Conservation (phyloP, 2,888 invertebrate species). For the Athripsodes cinereus region DNA sequence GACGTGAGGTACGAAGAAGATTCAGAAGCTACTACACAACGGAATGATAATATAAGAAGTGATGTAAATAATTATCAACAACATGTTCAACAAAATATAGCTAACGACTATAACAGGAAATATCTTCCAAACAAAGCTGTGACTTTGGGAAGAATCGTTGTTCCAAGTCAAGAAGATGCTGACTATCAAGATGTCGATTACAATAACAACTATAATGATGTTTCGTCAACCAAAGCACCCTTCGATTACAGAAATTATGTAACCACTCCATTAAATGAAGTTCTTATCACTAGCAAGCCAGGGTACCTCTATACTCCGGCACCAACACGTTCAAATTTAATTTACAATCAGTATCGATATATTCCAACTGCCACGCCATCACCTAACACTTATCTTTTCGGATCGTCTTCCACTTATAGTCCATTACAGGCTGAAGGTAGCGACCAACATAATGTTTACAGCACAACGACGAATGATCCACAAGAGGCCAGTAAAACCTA, state of each 20-base stretch:
- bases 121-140: not conserved
- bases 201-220: constrained; percentile 16
- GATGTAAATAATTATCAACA: constrained; percentile 1
- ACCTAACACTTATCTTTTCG: constrained; percentile 13
- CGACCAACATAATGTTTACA: constrained; percentile 1
- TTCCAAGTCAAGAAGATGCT: constrained; percentile 24
- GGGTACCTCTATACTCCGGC: constrained; percentile 18
- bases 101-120: not conserved
- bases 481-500: constrained; percentile 19
- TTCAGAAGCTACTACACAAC: not conserved
- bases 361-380: constrained; percentile 10
- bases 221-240: constrained; percentile 1
- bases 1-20: constrained; percentile 55
- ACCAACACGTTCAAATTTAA: constrained; percentile 8
- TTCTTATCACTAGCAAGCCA: constrained; percentile 25
- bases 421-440: constrained; percentile 1
- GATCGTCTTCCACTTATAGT: not conserved
- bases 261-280: constrained; percentile 19
- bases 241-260: constrained; percentile 6
- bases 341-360: constrained; percentile 11
- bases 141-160: constrained; percentile 23
- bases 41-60: not conserved
- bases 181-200: constrained; percentile 23
- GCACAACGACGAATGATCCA: not conserved
- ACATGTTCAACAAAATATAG: not conserved